Evolutionary conservation across 2,113 vertebrate genomes (phyloP), one percentile per base, ranked within the genome.

Genomic region (Dolichotis patagonum): DNA sequence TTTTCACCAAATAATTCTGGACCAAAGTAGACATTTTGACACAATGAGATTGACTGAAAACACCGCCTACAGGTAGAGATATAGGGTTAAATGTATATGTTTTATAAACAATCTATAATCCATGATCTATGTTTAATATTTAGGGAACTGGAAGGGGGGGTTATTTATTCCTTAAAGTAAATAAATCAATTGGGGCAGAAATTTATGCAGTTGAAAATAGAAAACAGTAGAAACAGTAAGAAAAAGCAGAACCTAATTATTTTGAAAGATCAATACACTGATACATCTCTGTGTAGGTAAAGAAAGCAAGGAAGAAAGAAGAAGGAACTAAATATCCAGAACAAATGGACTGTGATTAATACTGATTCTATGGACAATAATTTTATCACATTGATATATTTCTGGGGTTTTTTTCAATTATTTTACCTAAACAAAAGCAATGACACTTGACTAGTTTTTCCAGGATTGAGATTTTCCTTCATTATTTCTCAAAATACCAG

Each of bases 111-210:
- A 43, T 78, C 17, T 81, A 38, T 17, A 93, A 43, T 85, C 43
- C 75, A n/a, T n/a, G 4, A 54, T 8, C 3, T 82, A 0, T 81
- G 2, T 12, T 81, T 88, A 46, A 12, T 71, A 49, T 19, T 60
- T 82, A 38, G 11, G 2, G 49, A 82, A 4, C 0, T 10, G 11
- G 14, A 65, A 16, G 1, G 13, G 52, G 13, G 3, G 19, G 16
- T 10, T 35, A 8, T 17, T 43, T 78, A 26, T 60, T 10, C 5
- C 14, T 26, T 71, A 14, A 90, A 63, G 6, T 38, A 16, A 63
- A 54, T 77, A 52, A 85, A 49, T 73, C 32, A 63, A 30, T 38
- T 67, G 17, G 24, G 28, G 58, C 35, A 20, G 16, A 92, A 77
- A 63, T 11, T 52, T 14, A 77, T 32, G 7, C 32, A 52, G 5